Evolutionary conservation across 2,113 vertebrate species (phyloP).

Genomic region (Pongo abelii): DNA sequence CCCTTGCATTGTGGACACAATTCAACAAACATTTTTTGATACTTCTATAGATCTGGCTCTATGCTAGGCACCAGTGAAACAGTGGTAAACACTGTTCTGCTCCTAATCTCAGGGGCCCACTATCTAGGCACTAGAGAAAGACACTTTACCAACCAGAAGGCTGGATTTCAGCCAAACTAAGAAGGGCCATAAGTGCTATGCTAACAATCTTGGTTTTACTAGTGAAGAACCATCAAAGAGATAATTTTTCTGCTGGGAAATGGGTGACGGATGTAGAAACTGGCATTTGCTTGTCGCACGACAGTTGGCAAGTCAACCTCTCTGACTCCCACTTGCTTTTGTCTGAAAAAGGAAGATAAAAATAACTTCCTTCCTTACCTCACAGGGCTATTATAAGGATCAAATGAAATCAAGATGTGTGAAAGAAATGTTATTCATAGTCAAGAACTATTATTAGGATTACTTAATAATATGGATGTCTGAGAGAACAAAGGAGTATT

Average conservation of each 20-base stretch:
- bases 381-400: background rate
- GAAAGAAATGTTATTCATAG: background rate
- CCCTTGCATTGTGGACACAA: background rate
- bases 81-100: background rate
- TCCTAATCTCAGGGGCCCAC: background rate
- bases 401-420: background rate
- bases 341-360: conserved; percentile 11
- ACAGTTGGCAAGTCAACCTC: background rate
- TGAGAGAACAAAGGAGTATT: background rate
- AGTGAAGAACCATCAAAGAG: background rate
- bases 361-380: background rate
- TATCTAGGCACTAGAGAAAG: background rate
- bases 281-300: no score
- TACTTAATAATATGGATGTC: background rate
- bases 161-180: background rate
- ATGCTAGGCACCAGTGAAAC: background rate
- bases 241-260: background rate
- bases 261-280: background rate
- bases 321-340: background rate
- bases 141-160: background rate
- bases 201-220: background rate
- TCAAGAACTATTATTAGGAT: conserved; percentile 10
- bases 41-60: background rate
- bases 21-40: background rate
- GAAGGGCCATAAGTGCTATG: background rate